Conservation (phyloP, 2,888 invertebrate species). For the Pinctada fucata region DNA sequence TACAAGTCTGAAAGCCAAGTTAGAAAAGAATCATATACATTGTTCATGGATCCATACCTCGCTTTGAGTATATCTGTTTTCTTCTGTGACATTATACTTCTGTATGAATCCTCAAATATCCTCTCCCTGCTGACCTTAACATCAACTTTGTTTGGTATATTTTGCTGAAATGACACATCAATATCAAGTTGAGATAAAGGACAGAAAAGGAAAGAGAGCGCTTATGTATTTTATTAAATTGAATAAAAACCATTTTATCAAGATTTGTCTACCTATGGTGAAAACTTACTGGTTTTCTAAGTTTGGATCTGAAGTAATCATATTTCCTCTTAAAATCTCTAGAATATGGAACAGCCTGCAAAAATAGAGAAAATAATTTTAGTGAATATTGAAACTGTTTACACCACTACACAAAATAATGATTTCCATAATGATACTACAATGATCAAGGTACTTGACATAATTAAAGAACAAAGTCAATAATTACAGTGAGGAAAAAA, state of each 20-base stretch:
- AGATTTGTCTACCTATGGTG: too few species aligned
- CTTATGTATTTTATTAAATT: too few species aligned
- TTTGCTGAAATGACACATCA: conserved; percentile 82
- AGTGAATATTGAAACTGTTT: too few species aligned
- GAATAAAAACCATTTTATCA: too few species aligned
- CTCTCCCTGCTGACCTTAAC: conserved; percentile 92
- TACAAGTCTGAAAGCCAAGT: too few species aligned
- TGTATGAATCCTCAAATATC: conserved; percentile 97
- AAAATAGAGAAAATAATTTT: conserved; percentile 42
- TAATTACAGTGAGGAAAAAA: too few species aligned
- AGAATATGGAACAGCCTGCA: conserved; percentile 95
- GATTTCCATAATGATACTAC: too few species aligned
- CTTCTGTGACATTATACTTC: conserved; percentile 93
- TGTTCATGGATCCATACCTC: conserved; percentile 53
- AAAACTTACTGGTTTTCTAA: conserved; percentile 87
- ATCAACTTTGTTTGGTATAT: conserved; percentile 98
- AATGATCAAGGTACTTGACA: too few species aligned
- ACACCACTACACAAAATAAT: too few species aligned
- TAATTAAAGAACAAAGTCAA: too few species aligned
- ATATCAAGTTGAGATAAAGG: not conserved
- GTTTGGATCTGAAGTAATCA: conserved; percentile 96
- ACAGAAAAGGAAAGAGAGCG: too few species aligned
- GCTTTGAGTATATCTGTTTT: conserved; percentile 95
- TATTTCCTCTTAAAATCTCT: conserved; percentile 99
- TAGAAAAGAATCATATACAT: too few species aligned